phyloP scores from a whole-genome alignment of 2,113 vertebrate species.

The Peromyscus polionotus region DNA sequence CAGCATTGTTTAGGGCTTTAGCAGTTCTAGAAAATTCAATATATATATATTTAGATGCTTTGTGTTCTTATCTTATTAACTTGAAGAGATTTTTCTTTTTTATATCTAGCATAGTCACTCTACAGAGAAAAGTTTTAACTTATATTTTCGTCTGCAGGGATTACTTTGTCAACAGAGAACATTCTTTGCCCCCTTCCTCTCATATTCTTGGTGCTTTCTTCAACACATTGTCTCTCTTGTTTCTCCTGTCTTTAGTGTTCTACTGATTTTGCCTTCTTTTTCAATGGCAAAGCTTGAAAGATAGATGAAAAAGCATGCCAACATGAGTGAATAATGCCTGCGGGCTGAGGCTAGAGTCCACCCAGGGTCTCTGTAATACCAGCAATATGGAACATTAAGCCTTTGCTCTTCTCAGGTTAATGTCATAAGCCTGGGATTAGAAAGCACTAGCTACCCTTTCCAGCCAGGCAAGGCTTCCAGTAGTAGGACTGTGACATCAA shows the following conservation, averaged over 20 bases:
- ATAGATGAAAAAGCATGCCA: neutral
- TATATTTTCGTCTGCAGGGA: neutral
- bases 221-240: neutral
- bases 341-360: neutral
- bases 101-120: neutral
- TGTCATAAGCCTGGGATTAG: neutral
- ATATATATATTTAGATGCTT: neutral
- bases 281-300: neutral
- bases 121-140: neutral
- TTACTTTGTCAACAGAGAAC: conserved; percentile 28
- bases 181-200: neutral
- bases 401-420: neutral
- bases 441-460: neutral
- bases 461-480: neutral
- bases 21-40: neutral
- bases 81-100: neutral
- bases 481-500: neutral
- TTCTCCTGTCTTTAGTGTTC: neutral
- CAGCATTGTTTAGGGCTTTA: neutral
- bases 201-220: neutral
- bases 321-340: neutral
- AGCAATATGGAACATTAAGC: neutral
- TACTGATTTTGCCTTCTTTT: neutral
- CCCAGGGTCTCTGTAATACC: neutral
- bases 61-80: neutral